Evolutionary conservation across 2,113 vertebrate species (phyloP).

Genomic region (Numenius arquata): DNA sequence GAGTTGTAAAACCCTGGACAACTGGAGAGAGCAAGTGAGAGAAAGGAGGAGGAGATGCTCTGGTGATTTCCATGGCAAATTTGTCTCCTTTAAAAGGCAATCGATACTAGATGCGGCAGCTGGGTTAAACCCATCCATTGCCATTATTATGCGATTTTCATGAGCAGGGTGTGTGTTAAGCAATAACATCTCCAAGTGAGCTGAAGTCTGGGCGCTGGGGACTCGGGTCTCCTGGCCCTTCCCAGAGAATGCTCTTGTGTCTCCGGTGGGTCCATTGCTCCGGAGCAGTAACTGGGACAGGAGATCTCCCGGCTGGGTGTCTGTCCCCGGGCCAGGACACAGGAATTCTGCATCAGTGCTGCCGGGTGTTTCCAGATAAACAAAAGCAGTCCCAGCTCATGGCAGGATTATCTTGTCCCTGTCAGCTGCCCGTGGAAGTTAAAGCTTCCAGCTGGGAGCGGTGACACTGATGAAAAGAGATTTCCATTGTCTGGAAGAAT

Average conservation of each 20-base stretch:
- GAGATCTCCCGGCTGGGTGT: background rate
- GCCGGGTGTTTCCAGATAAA: background rate
- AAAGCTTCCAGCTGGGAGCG: background rate
- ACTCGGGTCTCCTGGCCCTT: fast-evolving
- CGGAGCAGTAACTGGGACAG: background rate
- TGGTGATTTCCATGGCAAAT: background rate
- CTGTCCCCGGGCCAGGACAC: background rate
- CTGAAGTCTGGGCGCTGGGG: background rate
- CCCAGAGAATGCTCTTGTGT: fast-evolving
- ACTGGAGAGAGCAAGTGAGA: background rate
- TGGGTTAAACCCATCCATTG: background rate
- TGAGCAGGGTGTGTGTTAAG: background rate
- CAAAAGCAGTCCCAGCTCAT: background rate
- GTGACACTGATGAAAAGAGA: conserved; percentile 10
- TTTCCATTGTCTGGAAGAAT: background rate
- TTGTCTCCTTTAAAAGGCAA: background rate
- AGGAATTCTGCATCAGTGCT: background rate
- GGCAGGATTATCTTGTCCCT: background rate
- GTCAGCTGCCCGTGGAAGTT: background rate
- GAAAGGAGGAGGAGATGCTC: background rate
- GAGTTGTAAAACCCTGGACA: background rate
- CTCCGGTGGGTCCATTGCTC: background rate
- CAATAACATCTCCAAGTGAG: background rate
- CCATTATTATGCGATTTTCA: background rate
- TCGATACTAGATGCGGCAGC: background rate